Percentiles rank a stretch among this genome's conserved stretches.
phyloP scores from a whole-genome alignment of 2,797 vertebrate species.

The Thalassophryne amazonica region DNA sequence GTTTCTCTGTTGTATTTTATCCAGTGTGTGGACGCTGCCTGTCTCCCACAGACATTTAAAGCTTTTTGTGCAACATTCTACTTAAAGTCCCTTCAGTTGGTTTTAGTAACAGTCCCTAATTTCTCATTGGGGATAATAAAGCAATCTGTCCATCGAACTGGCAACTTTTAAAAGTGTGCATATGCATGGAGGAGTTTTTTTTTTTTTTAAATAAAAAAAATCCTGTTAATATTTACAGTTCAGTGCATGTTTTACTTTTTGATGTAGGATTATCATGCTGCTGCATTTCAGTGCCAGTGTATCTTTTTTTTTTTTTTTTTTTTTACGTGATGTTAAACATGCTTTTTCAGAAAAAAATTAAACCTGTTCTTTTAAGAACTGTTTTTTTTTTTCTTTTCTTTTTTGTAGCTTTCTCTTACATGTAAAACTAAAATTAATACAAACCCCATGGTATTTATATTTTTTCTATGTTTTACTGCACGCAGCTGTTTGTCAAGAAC shows the following conservation, averaged over 20 bases:
- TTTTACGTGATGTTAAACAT: too few species aligned
- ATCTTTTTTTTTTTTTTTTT: too few species aligned
- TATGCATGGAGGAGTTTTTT: background rate
- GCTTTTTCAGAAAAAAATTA: too few species aligned
- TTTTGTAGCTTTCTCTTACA: too few species aligned
- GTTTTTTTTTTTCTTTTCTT: too few species aligned
- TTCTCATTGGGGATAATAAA: too few species aligned
- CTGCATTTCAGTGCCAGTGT: conserved; percentile 3
- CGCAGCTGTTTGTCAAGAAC: conserved; percentile 28
- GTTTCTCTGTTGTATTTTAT: conserved; percentile 24
- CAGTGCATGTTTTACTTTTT: conserved; percentile 20
- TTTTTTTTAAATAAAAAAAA: conserved; percentile 1
- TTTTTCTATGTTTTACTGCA: conserved; percentile 32
- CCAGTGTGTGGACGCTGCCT: background rate
- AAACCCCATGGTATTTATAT: conserved; percentile 27
- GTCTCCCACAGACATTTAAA: background rate
- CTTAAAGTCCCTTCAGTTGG: conserved; percentile 10
- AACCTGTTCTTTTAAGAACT: too few species aligned
- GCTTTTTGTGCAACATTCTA: too few species aligned
- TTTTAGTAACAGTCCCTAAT: conserved; percentile 19
- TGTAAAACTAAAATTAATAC: too few species aligned
- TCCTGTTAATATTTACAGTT: conserved; percentile 14
- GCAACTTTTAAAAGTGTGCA: conserved; percentile 7
- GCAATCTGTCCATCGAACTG: too few species aligned
- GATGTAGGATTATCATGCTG: conserved; percentile 7